Evolutionary conservation across 2,888 invertebrate genomes (phyloP).

Genomic region (Cinara cedri): DNA sequence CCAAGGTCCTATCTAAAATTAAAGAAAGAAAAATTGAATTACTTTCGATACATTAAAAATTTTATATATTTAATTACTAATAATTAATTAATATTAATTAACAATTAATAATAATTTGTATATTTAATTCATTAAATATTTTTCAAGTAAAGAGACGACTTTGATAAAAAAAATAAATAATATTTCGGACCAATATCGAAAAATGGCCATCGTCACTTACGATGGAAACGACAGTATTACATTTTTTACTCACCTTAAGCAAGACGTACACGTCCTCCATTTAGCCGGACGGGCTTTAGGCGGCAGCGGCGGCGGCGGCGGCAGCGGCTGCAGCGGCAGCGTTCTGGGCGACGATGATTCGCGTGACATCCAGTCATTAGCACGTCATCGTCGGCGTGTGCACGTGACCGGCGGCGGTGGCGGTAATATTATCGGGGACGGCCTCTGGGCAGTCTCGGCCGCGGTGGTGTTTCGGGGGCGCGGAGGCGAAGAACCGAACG

Average conservation of each 20-base stretch:
- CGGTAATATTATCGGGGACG: not conserved
- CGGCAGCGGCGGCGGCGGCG: not conserved
- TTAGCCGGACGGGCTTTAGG: constrained; percentile 37
- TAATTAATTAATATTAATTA: too few species aligned
- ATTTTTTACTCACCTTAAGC: constrained; percentile 42
- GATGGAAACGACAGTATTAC: too few species aligned
- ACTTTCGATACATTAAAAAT: too few species aligned
- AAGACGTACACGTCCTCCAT: constrained; percentile 51
- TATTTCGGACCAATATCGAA: too few species aligned
- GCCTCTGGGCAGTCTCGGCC: not conserved
- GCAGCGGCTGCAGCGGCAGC: constrained; percentile 1
- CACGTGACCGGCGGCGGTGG: constrained; percentile 22
- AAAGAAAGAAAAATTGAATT: too few species aligned
- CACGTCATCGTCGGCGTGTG: constrained; percentile 42
- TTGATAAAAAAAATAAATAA: too few species aligned
- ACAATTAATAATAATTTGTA: too few species aligned
- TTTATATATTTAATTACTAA: too few species aligned
- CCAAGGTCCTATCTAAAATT: too few species aligned
- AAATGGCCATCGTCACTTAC: too few species aligned
- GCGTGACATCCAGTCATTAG: constrained; percentile 43
- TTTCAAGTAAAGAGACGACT: too few species aligned
- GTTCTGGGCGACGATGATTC: constrained; percentile 20
- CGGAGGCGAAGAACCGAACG: not conserved
- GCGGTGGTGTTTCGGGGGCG: not conserved
- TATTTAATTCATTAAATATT: too few species aligned